Conservation (phyloP, 2,113 vertebrate species). For the Tragelaphus buxtoni region DNA sequence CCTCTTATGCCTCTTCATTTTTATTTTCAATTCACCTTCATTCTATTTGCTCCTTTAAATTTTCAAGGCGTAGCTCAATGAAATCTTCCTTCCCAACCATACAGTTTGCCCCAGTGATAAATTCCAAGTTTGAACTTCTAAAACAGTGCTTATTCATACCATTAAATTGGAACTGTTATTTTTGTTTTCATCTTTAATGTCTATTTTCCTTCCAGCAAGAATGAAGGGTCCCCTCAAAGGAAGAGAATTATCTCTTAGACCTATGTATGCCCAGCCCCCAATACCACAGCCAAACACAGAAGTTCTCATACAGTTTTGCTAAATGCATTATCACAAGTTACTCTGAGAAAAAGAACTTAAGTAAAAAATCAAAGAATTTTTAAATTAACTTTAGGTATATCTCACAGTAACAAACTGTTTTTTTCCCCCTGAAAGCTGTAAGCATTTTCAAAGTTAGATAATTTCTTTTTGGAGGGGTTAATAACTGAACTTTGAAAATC, state of each 20-base stretch:
- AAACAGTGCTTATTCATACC: neutral
- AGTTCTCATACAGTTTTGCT: neutral
- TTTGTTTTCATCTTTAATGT: neutral
- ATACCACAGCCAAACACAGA: neutral
- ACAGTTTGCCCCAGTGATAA: neutral
- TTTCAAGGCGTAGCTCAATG: neutral
- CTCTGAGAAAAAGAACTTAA: neutral
- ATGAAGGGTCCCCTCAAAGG: neutral
- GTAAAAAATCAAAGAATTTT: neutral
- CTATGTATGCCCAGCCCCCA: neutral
- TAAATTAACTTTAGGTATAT: neutral
- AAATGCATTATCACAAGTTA: neutral
- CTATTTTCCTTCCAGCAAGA: neutral
- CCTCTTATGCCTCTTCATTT: neutral
- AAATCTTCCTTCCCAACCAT: neutral
- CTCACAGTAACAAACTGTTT: neutral
- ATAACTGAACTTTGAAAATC: constrained; percentile 9
- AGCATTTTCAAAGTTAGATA: neutral
- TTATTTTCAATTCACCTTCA: neutral
- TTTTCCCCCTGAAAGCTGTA: neutral
- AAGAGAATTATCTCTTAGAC: neutral
- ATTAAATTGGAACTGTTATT: neutral
- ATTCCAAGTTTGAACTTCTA: neutral
- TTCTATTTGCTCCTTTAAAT: neutral
- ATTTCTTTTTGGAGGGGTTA: neutral